Base-by-base conservation (phyloP, 2,113 vertebrate genomes). In the Macrotus californicus region DNA sequence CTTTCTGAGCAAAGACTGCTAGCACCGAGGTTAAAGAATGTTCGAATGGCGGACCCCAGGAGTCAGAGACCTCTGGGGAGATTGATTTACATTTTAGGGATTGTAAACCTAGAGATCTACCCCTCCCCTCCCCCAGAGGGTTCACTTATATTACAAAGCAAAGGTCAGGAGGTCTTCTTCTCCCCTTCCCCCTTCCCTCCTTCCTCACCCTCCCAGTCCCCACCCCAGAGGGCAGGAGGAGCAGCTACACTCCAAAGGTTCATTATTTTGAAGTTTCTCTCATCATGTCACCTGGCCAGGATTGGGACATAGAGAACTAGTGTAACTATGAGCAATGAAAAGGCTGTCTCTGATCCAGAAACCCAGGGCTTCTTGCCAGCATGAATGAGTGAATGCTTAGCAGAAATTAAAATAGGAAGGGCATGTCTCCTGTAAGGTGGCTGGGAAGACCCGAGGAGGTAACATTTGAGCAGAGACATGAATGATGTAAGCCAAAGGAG, bases 341-440 rank as follows among this genome's bases (percentile, higher is more conserved):
- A 69, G 80, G 9, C 54, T 83, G 5, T 50, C 70, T 96, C 67
- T 94, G 36, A 52, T 87, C 72, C 75, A 81, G 46, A 86, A 93
- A 82, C 21, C 21, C 56, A 31, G 31, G 83, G 52, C 61, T 89
- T 87, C 34, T 91, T 87, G 14, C 88, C 67, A 75, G 18, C 79
- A 64, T 84, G 24, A 88, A 83, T 89, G 41, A 95, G 72, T 80
- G 48, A 92, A 52, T 95, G 41, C 39, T 29, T 93, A 56, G 73
- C 69, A 76, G 85, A 89, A 89, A 81, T 75, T 76, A 79, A 66
- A 9, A 88, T 29, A 93, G 59, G 8, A 64, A 69, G 15, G 13
- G 16, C 34, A 1, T 8, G 2, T 73, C 46, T 89, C 75, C 36
- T 43, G 0, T 48, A 39, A 43, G 16, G 26, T 75, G 11, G 6